Base-by-base conservation (phyloP, 35 echinoderm and acorn worm genomes). In the Amphiura filiformis region DNA sequence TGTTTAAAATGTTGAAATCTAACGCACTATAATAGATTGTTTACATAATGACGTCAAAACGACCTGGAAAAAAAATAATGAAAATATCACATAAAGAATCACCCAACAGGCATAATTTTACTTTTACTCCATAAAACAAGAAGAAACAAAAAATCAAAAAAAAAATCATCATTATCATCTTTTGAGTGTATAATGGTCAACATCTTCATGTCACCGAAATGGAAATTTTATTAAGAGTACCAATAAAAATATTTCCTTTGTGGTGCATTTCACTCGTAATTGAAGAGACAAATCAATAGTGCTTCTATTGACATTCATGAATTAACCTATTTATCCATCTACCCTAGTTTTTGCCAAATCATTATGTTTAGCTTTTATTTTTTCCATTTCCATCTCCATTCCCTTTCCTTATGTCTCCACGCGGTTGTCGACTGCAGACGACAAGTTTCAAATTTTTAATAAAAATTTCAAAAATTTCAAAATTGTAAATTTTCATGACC, bases 171-270 rank as follows among this genome's bases (percentile, higher is more conserved):
- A 4, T 17, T 47, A 47, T 47, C n/a, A n/a, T n/a, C n/a, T n/a
- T 4, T 47, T 47, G 41, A 47, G 41, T 47, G 17, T 17, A 47
- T 47, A 47, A 47, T 47, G 41, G 41, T 47, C 41, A 47, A 47
- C 41, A 47, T 47, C 41, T 47, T 17, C 41, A 47, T 47, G 41
- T 70, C 28, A 70, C 61, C 26, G 7, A 70, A n/a, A 70, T 70
- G 61, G 3, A 11, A 70, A 11, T 70, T n/a, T 70, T 30, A 70
- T n/a, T 18, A 70, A 2, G 4, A n/a, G 15, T 4, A 26, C 61
- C 9, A 70, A 70, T 70, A 70, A 70, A 70, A 70, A 70, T n/a
- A 70, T 70, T 70, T 70, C 61, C 61, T 23, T 70, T 70, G 15
- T 23, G 26, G 15, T 70, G 61, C 44, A 52, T 70, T 4, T 70